A percentile compares a stretch with the other conserved stretches of the same genome.
These are phyloP conservation scores for Anguilla rostrata DNA, from an alignment of 2,113 vertebrate genomes.

Conservation along the genomic window DNA sequence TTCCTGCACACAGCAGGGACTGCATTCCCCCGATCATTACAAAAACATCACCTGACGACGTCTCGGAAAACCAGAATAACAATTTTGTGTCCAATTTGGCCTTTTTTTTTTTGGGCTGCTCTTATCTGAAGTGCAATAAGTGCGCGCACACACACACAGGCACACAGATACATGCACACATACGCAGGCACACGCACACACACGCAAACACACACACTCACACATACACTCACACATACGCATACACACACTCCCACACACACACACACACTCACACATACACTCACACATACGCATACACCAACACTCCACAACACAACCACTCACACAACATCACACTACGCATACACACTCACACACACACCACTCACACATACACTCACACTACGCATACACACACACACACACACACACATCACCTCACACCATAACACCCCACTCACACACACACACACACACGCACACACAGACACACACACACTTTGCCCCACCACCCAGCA, in stretches of 20 bases:
- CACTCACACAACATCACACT: conserved; percentile 41
- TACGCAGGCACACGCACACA: conserved; percentile 1
- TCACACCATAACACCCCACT: conserved; percentile 47
- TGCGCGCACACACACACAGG: conserved; percentile 41
- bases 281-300: no score
- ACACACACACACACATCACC: no score
- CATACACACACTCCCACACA: background rate
- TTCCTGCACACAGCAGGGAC: conserved; percentile 13
- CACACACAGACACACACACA: conserved; percentile 13
- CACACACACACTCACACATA: background rate
- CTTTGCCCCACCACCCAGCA: conserved; percentile 47
- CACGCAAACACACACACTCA: conserved; percentile 38
- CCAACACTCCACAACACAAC: no score
- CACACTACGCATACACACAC: no score
- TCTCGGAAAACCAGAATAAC: conserved; percentile 58
- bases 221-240: conserved; percentile 34
- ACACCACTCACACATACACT: background rate
- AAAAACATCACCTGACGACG: conserved; percentile 49
- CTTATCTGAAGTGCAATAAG: conserved; percentile 59
- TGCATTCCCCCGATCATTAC: conserved; percentile 23
- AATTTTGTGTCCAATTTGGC: conserved; percentile 58
- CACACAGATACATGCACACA: conserved; percentile 6
- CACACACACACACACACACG: conserved; percentile 30
- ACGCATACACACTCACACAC: conserved; percentile 3
- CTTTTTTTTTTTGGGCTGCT: conserved; percentile 57